These are phyloP conservation scores for Bellardia pandia DNA, from an alignment of 2,888 invertebrate genomes.

Conservation along the genomic window DNA sequence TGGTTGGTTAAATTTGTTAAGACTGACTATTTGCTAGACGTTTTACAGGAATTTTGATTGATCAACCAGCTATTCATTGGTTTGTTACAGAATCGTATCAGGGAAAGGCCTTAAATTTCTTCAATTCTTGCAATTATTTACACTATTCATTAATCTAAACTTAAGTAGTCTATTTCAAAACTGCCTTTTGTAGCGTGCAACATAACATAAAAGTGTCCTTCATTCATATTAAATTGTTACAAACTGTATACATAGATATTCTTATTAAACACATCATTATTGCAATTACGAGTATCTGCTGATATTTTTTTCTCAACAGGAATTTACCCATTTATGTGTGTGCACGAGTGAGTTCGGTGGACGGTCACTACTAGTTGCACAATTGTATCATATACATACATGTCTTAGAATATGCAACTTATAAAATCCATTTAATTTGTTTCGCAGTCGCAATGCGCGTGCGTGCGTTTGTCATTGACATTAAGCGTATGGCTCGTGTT, in stretches of 20 bases:
- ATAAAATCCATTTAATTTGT: slow-evolving; percentile 24
- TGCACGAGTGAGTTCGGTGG: neutral
- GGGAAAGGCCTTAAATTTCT: no score
- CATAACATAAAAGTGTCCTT: slow-evolving; percentile 8
- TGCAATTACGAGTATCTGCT: neutral
- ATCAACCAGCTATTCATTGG: no score
- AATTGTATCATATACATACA: neutral
- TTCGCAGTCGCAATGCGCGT: slow-evolving; percentile 4
- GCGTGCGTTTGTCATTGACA: slow-evolving; percentile 64
- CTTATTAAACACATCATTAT: neutral
- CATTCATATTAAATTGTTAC: neutral
- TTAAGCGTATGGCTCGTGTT: slow-evolving; percentile 61
- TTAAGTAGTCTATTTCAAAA: no score
- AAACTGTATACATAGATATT: neutral
- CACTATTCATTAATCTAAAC: no score
- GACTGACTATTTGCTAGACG: no score
- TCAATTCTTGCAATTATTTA: no score
- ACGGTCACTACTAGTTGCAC: neutral
- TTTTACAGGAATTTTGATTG: no score
- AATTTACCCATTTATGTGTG: slow-evolving; percentile 3
- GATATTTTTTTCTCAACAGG: slow-evolving; percentile 3
- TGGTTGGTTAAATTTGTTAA: no score
- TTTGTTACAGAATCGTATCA: no score
- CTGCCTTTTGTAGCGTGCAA: no score
- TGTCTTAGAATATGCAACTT: neutral